A percentile compares a stretch with the other conserved stretches of the same genome.
Conservation (phyloP, 2,888 invertebrate genomes). For the Macaria notata region DNA sequence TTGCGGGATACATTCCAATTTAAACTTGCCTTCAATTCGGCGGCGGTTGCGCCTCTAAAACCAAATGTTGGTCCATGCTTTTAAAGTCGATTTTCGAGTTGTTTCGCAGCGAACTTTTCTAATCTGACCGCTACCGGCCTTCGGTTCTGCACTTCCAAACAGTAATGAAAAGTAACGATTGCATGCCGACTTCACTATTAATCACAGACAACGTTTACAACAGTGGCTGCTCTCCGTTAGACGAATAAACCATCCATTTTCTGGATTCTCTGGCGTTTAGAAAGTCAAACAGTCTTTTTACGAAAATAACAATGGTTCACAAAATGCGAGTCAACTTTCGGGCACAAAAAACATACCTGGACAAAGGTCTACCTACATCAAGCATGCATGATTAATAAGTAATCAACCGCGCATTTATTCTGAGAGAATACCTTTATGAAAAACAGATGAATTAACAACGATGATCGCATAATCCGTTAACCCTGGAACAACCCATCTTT, state of each 20-base stretch:
- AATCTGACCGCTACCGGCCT: constrained; percentile 75
- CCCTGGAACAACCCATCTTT: constrained; percentile 50
- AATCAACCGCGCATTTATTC: constrained; percentile 28
- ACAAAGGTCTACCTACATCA: constrained; percentile 24
- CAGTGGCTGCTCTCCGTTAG: constrained; percentile 29
- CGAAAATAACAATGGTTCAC: not conserved
- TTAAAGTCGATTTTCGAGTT: constrained; percentile 81
- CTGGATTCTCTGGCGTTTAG: constrained; percentile 9
- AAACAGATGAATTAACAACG: constrained; percentile 34
- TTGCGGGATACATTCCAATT: constrained; percentile 81
- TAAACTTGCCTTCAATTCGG: constrained; percentile 78
- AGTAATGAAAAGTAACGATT: constrained; percentile 82
- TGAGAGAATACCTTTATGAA: constrained; percentile 28
- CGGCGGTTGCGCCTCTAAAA: constrained; percentile 69
- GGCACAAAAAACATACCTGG: constrained; percentile 19
- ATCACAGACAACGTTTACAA: constrained; percentile 60
- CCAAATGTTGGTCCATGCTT: constrained; percentile 76
- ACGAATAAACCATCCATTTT: constrained; percentile 20
- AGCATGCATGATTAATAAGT: constrained; percentile 26
- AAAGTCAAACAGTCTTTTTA: not conserved
- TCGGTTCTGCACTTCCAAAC: constrained; percentile 75
- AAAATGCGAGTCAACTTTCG: not conserved
- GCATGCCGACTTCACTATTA: constrained; percentile 76
- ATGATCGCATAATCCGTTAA: constrained; percentile 42
- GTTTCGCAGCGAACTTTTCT: constrained; percentile 76